Base-by-base conservation (phyloP, 2,797 vertebrate genomes). In the Aldrovandia affinis region DNA sequence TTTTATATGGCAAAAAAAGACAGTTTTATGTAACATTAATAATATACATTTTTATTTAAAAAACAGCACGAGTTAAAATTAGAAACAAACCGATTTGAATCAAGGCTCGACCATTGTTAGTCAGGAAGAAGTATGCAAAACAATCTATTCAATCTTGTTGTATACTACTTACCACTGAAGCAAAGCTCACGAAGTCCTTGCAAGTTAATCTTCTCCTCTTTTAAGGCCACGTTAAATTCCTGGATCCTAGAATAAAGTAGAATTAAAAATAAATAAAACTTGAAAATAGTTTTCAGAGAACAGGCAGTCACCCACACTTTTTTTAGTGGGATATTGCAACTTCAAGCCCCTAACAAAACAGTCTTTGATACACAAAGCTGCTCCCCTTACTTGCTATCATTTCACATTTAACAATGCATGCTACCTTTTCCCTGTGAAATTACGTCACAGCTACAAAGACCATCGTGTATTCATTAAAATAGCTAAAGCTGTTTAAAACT, bases 161-260 rank as follows among this genome's bases (percentile, higher is more conserved):
- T 61, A 20, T 25, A 59, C n/a, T 54, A 54, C 94, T 94, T 93
- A 99, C 98, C 98, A 84, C 95, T 97, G 86, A 99, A 99, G 90
- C 98, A 98, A 78, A 98, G 96, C 36, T 98, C 96, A 36, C 95
- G 94, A 22, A 99, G 95, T 39, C 96, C 95, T 88, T 92, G 91
- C 90, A 98, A 86, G 80, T 96, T 93, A 28, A 99, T 96, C n/a
- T 89, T 95, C 84, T 97, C 94, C 86, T 98, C 97, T 79, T 95
- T 93, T 82, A 99, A 91, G 57, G 96, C 93, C 54, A 95, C 95
- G 88, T 97, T 96, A 89, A 99, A 99, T 88, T 99, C 98, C 88
- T 98, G 97, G 91, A 99, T 98, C 92, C 98, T 99, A 78, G 83
- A n/a, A n/a, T n/a, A n/a, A n/a, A n/a, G 89, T 3, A 44, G 36